Conservation (phyloP, 2,797 vertebrate genomes). For the Dendrocincla tyrannina region DNA sequence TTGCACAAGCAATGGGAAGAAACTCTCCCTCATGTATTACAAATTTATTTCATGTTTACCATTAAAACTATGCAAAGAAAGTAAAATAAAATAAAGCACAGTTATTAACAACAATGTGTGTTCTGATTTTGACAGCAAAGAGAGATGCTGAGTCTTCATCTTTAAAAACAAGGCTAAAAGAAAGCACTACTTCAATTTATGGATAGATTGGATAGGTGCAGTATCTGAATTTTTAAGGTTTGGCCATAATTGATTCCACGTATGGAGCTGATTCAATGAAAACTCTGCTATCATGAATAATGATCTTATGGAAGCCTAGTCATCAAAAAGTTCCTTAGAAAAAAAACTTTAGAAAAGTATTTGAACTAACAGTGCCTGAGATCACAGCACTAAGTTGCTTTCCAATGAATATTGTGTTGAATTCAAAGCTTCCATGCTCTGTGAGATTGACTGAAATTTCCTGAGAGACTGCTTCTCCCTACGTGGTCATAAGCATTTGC, state of each 20-base stretch:
- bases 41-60: neutral
- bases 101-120: neutral
- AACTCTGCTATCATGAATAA: neutral
- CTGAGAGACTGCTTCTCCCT: conserved; percentile 12
- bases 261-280: neutral
- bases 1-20: neutral
- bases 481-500: conserved; percentile 1
- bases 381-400: neutral
- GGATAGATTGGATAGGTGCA: neutral
- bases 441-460: conserved; percentile 21
- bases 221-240: neutral
- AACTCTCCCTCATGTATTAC: neutral
- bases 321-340: neutral
- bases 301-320: neutral
- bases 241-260: neutral
- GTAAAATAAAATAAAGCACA: neutral
- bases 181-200: neutral
- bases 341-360: neutral
- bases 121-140: neutral
- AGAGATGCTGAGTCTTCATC: neutral
- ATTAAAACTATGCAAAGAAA: neutral
- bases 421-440: conserved; percentile 15
- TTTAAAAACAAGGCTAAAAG: neutral
- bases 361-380: neutral
- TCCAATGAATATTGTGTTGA: neutral